Evolutionary conservation across 1,140 invertebrate genomes (phyloP).

Genomic region (Periplaneta americana): DNA sequence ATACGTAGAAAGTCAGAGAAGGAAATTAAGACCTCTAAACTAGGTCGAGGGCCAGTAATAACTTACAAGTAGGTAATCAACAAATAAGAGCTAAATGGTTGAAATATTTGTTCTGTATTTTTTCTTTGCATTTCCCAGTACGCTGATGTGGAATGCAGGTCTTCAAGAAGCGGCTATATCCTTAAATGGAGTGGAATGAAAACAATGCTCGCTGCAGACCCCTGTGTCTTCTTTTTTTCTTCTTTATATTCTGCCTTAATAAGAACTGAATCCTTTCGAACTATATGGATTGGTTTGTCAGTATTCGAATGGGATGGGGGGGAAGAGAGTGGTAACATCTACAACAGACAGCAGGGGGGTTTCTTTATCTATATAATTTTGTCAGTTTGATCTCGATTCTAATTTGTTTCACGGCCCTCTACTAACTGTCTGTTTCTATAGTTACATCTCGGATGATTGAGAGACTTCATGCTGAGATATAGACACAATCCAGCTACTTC

Average conservation of each 20-base stretch:
- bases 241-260: neutral
- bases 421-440: neutral
- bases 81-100: neutral
- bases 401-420: neutral
- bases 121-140: neutral
- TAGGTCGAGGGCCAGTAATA: too few relatives aligned
- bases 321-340: too few relatives aligned
- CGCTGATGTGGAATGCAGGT: neutral
- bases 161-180: too few relatives aligned
- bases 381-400: neutral
- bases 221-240: too few relatives aligned
- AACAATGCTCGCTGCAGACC: neutral
- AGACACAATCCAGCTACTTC: neutral
- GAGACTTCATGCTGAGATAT: neutral
- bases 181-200: neutral
- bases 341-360: neutral
- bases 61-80: too few relatives aligned
- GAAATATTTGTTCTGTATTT: neutral
- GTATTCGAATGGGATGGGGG: neutral
- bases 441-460: neutral
- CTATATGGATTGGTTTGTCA: neutral
- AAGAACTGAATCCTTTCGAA: neutral
- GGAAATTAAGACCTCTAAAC: too few relatives aligned
- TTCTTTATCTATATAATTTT: neutral
- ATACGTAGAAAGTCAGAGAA: too few relatives aligned